Conservation (phyloP, 2,888 invertebrate genomes). For the Xanthia icteritia region DNA sequence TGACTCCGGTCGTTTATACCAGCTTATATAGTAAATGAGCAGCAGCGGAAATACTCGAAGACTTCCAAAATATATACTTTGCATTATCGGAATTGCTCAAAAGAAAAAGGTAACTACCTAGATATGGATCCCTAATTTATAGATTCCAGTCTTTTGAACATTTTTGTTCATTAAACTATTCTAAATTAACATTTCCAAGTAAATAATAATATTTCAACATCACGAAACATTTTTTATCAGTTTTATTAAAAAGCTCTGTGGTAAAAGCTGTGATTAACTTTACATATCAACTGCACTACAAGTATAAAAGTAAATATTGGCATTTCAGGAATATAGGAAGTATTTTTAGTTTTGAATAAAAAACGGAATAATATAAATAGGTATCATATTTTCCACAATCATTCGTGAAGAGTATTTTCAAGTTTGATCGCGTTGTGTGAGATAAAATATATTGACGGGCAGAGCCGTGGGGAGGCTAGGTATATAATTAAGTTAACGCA, state of each 20-base stretch:
- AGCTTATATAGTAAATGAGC: slow-evolving; percentile 68
- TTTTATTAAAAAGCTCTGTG: slow-evolving; percentile 7
- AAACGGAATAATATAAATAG: not conserved
- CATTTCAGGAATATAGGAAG: not conserved
- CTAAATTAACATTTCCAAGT: not conserved
- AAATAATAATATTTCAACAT: not conserved
- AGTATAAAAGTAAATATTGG: slow-evolving; percentile 16
- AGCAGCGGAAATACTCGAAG: slow-evolving; percentile 54
- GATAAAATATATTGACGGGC: slow-evolving; percentile 61
- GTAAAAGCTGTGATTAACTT: slow-evolving; percentile 16
- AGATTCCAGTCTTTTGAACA: not conserved
- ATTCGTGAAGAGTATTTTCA: slow-evolving; percentile 39
- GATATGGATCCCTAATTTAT: not conserved
- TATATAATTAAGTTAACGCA: slow-evolving; percentile 82
- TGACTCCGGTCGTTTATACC: slow-evolving; percentile 75
- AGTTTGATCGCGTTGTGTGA: slow-evolving; percentile 54
- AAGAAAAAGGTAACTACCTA: not conserved
- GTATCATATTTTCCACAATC: slow-evolving; percentile 7
- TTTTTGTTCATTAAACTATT: not conserved
- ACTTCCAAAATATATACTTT: slow-evolving; percentile 44
- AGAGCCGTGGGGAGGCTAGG: slow-evolving; percentile 66
- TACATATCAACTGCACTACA: slow-evolving; percentile 1
- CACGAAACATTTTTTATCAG: too few relatives aligned
- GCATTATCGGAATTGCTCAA: slow-evolving; percentile 6
- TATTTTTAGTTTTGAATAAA: not conserved